Percentiles rank a stretch among this genome's conserved stretches.
phyloP scores from a whole-genome alignment of 2,797 vertebrate genomes.

The Sebastes minor region DNA sequence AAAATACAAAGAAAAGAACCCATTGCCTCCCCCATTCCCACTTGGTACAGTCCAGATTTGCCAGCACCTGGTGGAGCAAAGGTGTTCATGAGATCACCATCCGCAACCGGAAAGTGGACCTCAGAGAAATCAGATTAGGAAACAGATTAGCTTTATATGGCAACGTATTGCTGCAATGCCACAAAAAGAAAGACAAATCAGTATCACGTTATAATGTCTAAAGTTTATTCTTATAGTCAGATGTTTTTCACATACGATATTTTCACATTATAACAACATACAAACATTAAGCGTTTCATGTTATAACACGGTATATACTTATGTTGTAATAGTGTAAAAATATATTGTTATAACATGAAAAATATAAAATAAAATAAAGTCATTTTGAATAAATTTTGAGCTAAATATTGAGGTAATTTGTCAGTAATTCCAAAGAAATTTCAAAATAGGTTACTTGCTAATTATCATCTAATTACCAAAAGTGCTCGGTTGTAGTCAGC shows the following conservation, averaged over 20 bases:
- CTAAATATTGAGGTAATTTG: too few species aligned
- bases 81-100: not conserved
- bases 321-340: too few species aligned
- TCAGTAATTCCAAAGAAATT: too few species aligned
- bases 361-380: too few species aligned
- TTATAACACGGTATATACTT: not conserved
- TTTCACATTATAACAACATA: not conserved
- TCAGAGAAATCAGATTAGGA: not conserved
- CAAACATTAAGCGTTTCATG: not conserved
- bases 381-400: too few species aligned
- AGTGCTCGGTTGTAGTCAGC: fast-evolving
- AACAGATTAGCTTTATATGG: not conserved
- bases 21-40: not conserved
- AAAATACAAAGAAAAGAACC: not conserved
- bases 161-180: not conserved
- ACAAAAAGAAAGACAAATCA: not conserved
- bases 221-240: not conserved
- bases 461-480: too few species aligned
- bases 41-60: not conserved
- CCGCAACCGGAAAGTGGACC: not conserved
- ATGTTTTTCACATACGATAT: not conserved
- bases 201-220: not conserved
- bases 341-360: not conserved
- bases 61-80: not conserved
- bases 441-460: too few species aligned